Base-by-base conservation (phyloP, 2,888 invertebrate species). In the Coelopa pilipes region DNA sequence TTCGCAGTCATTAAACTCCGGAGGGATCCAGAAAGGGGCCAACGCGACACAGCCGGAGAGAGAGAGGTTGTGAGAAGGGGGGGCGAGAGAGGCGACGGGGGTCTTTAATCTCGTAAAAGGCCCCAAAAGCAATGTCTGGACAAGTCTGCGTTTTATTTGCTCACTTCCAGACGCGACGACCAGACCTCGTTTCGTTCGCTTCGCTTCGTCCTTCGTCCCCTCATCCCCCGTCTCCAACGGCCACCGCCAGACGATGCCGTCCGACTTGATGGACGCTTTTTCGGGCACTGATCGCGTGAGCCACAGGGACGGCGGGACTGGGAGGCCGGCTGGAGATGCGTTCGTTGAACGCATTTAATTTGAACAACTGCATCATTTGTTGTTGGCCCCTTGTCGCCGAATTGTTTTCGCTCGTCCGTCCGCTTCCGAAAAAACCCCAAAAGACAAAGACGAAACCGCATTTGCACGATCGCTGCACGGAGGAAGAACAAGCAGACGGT, bases 261-360 rank as follows among this genome's bases (percentile, higher is more conserved):
- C 55, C 17, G 57, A 69, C n/a, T 46, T 69, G 57, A 69, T 69
- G 69, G 45, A 57, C 57, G 47, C 46, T 19, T 65, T 46, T 65
- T 17, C 65, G 55, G 24, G 55, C 55, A 68, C n/a, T 45, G 68
- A 45, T 53, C 55, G 46, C 17, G 34, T 34, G 34, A 34, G 34
- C 34, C 4, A 2, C 4, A 34, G 34, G 34, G 34, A 34, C 34
- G 34, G 34, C 4, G 34, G 4, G 34, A 2, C 2, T 7, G 34
- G 4, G 7, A 34, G 34, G 34, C 4, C 4, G 34, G 34, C 34
- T 34, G 34, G 57, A 46, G 69, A 66, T 49, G 49, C 66, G 70
- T 70, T 69, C 59, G 69, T 57, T 59, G 69, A 69, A 69, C 69
- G 69, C 46, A 68, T 46, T 34, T 50, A 66, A 66, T 66, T 66